Conservation (phyloP, 2,113 vertebrate genomes). For the Rhynchopsitta pachyrhyncha region DNA sequence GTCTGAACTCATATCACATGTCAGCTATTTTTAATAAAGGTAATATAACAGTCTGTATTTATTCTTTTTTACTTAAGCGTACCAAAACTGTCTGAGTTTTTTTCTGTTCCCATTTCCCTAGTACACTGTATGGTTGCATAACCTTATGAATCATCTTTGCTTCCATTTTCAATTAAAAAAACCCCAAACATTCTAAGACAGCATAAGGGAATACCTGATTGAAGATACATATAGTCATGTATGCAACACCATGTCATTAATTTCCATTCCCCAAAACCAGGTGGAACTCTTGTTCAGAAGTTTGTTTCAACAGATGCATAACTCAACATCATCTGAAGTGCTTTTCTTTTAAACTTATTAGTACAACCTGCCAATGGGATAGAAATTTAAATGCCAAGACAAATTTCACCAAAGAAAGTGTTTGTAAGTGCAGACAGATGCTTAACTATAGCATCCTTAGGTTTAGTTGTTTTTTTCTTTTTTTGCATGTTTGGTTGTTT, state of each 20-base stretch:
- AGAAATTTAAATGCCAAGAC: neutral
- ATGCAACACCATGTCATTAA: neutral
- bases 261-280: neutral
- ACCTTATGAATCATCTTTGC: neutral
- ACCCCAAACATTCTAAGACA: neutral
- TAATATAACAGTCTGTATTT: neutral
- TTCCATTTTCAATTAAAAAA: neutral
- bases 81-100: neutral
- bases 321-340: neutral
- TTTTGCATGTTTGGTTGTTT: neutral
- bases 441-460: neutral
- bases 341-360: neutral
- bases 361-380: neutral
- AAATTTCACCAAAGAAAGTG: neutral
- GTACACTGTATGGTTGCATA: neutral
- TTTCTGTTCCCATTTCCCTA: neutral
- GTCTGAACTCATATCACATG: neutral
- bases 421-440: neutral
- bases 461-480: rapidly evolving
- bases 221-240: neutral
- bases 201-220: neutral
- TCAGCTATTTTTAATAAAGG: neutral
- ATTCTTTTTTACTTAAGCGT: neutral
- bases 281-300: neutral
- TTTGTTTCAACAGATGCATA: neutral